Percentiles rank a stretch among this genome's conserved stretches.
These are phyloP conservation scores for Myiozetetes cayanensis DNA, from an alignment of 2,113 vertebrate genomes.

Conservation along the genomic window DNA sequence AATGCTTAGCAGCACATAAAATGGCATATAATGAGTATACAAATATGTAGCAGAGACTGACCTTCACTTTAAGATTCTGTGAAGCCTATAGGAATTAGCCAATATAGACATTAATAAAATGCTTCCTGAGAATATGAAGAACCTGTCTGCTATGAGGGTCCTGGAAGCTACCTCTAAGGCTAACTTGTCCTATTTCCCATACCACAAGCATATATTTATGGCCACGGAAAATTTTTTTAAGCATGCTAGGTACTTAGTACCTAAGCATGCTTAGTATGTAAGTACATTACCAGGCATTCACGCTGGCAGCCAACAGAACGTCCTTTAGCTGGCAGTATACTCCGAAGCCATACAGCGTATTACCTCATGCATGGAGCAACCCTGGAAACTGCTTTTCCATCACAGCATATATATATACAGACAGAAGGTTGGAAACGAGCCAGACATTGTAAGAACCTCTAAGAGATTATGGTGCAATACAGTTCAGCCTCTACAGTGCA, in stretches of 20 bases:
- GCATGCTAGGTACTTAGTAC: not conserved
- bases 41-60: not conserved
- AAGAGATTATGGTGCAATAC: not conserved
- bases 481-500: not conserved
- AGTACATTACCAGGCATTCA: not conserved
- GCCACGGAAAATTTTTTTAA: not conserved
- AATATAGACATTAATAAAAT: not conserved
- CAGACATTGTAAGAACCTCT: not conserved
- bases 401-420: not conserved
- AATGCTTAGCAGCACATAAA: not conserved
- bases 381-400: not conserved
- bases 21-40: not conserved
- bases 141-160: not conserved
- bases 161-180: not conserved
- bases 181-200: not conserved
- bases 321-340: not conserved
- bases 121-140: not conserved
- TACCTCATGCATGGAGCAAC: not conserved
- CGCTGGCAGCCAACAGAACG: not conserved
- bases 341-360: not conserved
- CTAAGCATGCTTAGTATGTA: not conserved
- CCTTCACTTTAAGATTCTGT: not conserved
- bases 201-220: not conserved
- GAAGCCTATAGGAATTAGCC: not conserved
- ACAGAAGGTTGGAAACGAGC: constrained; percentile 16